These are phyloP conservation scores for Otus scops DNA, from an alignment of 2,797 vertebrate species.

Conservation along the genomic window DNA sequence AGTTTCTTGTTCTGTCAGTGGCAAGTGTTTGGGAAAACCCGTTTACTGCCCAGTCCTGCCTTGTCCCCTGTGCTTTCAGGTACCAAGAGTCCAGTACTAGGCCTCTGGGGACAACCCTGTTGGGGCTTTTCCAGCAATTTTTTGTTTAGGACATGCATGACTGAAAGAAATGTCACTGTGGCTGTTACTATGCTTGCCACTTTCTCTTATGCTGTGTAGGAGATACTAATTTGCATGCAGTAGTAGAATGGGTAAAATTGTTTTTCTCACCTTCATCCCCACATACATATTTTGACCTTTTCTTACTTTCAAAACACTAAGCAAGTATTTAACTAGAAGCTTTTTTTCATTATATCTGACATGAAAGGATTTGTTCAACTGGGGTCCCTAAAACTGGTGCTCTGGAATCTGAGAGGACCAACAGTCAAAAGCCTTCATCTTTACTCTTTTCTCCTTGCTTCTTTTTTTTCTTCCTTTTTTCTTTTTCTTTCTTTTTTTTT, in stretches of 20 bases:
- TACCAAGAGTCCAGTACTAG: background rate
- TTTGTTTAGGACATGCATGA: background rate
- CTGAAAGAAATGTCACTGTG: background rate
- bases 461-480: background rate
- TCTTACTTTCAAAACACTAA: background rate
- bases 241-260: background rate
- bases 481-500: no score
- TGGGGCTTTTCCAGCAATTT: background rate
- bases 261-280: background rate
- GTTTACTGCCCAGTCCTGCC: background rate
- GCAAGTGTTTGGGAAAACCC: background rate
- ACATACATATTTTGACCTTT: background rate
- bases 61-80: background rate
- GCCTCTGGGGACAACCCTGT: background rate
- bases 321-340: background rate
- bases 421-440: background rate
- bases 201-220: background rate
- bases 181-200: background rate
- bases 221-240: background rate
- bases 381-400: background rate
- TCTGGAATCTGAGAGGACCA: background rate
- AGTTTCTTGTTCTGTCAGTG: background rate
- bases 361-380: background rate
- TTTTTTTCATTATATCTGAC: background rate
- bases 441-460: background rate